Percentiles rank a stretch among this genome's conserved stretches.
Conservation (phyloP, 2,888 invertebrate species). For the Tridacna gigas region DNA sequence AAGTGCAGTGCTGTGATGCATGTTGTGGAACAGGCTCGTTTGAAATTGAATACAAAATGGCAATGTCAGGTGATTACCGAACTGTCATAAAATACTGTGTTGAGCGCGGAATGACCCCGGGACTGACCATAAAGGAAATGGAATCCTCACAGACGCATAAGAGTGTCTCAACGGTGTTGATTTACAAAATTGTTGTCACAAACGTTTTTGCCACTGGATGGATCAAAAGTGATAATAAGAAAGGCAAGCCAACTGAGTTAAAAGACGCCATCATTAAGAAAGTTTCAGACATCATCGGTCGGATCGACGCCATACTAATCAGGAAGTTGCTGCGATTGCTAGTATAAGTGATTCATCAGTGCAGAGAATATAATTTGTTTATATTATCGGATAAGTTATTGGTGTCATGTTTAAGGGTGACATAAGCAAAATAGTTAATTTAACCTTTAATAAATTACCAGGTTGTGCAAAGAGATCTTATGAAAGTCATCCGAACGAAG, state of each 20-base stretch:
- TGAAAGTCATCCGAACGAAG: not conserved
- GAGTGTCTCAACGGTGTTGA: not conserved
- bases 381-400: not conserved
- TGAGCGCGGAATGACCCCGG: not conserved
- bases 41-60: not conserved
- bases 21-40: not conserved
- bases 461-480: not conserved
- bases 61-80: not conserved
- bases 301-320: not conserved
- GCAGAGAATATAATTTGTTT: not conserved
- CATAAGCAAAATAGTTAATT: not conserved
- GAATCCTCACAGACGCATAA: not conserved
- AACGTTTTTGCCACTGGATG: not conserved
- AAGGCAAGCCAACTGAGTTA: not conserved
- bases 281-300: not conserved
- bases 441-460: not conserved
- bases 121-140: not conserved
- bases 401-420: not conserved
- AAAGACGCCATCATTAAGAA: not conserved
- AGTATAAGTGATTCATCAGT: not conserved
- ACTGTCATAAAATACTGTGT: not conserved
- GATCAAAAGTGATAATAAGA: not conserved
- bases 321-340: not conserved
- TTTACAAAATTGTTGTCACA: too few species aligned
- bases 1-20: not conserved